Percentiles rank a stretch among this genome's conserved stretches.
Evolutionary conservation across 2,888 invertebrate species (phyloP).

Genomic region (Tethea ocularis): DNA sequence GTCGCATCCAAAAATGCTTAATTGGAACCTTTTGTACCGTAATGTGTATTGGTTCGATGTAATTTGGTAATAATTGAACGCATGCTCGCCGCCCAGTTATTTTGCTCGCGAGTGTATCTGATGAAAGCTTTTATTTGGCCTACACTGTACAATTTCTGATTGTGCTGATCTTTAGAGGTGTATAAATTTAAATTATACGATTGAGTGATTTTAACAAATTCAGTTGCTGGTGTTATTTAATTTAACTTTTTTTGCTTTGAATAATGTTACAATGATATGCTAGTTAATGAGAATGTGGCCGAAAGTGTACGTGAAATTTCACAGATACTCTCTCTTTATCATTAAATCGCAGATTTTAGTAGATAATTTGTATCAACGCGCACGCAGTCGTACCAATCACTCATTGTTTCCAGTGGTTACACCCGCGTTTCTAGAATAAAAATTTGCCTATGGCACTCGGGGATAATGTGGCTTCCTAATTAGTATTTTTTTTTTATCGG

Average conservation of each 20-base stretch:
- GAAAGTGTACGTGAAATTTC: too few relatives aligned
- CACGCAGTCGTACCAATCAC: too few relatives aligned
- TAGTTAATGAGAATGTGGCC: too few relatives aligned
- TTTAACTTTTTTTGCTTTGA: not conserved
- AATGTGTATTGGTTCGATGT: constrained; percentile 30
- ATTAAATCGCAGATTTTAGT: too few relatives aligned
- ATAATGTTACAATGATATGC: too few relatives aligned
- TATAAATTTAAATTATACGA: not conserved
- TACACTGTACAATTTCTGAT: not conserved
- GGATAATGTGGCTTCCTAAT: too few relatives aligned
- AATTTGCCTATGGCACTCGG: too few relatives aligned
- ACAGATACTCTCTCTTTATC: too few relatives aligned
- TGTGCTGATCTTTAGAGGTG: not conserved
- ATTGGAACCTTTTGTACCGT: constrained; percentile 43
- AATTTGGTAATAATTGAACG: constrained; percentile 39
- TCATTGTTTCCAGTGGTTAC: too few relatives aligned
- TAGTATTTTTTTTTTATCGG: too few relatives aligned
- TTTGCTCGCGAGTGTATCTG: constrained; percentile 19
- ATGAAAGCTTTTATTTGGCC: not conserved
- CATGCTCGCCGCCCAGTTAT: constrained; percentile 25
- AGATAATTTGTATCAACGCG: too few relatives aligned
- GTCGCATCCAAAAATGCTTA: constrained; percentile 35
- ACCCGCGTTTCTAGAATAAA: too few relatives aligned
- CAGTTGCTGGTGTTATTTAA: not conserved
- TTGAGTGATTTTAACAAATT: not conserved